A percentile compares a stretch with the other conserved stretches of the same genome.
Evolutionary conservation across 2,888 invertebrate genomes (phyloP).

Genomic region (Cerceris rybyensis): DNA sequence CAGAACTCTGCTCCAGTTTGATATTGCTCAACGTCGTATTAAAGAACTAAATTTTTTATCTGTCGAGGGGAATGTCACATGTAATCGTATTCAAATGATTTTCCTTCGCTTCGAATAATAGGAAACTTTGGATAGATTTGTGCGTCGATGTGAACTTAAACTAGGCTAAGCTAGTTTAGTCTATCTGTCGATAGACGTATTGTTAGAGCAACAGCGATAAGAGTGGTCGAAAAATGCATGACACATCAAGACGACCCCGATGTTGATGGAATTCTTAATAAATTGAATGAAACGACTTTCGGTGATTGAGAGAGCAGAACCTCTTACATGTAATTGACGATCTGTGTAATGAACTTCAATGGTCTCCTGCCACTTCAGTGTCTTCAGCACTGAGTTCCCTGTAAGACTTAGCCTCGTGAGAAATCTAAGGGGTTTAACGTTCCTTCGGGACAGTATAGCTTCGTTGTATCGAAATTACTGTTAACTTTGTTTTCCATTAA

Average conservation of each 20-base stretch:
- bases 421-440: slow-evolving; percentile 36
- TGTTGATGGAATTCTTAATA: slow-evolving; percentile 34
- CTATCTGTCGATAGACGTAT: no score
- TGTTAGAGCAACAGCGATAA: slow-evolving; percentile 10
- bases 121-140: no score
- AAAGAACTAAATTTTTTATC: not conserved
- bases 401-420: slow-evolving; percentile 11
- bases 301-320: slow-evolving; percentile 41
- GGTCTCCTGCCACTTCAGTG: slow-evolving; percentile 39
- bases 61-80: not conserved
- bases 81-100: no score
- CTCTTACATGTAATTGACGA: slow-evolving; percentile 65
- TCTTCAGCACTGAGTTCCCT: slow-evolving; percentile 20
- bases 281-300: slow-evolving; percentile 28
- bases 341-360: slow-evolving; percentile 61
- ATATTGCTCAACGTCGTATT: not conserved
- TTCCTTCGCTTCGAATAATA: no score
- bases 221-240: not conserved
- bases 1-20: not conserved
- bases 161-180: no score
- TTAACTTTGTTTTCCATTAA: no score
- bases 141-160: no score
- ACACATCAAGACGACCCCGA: not conserved
- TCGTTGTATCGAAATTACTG: not conserved
- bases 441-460: slow-evolving; percentile 36